Conservation (phyloP, 1,140 invertebrate species). For the Nasonia giraulti region DNA sequence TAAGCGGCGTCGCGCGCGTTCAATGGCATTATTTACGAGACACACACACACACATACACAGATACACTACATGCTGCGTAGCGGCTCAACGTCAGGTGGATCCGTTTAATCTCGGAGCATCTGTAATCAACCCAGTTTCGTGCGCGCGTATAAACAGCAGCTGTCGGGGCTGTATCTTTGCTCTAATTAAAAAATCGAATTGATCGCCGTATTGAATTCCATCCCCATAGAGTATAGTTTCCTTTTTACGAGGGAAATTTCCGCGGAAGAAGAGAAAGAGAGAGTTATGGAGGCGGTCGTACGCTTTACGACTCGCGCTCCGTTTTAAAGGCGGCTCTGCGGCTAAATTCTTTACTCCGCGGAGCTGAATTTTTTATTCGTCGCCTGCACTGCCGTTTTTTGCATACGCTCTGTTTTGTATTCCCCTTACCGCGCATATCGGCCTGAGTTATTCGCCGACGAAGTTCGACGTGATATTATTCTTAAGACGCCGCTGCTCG, state of each 20-base stretch:
- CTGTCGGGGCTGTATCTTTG: background rate
- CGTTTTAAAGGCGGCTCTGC: slow-evolving; percentile 21
- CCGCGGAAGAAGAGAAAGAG: background rate
- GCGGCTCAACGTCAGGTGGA: slow-evolving; percentile 26
- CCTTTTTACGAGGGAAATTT: background rate
- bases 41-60: no score
- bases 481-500: slow-evolving; percentile 21
- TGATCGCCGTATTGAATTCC: background rate
- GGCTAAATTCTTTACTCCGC: background rate
- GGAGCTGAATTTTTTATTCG: slow-evolving; percentile 33
- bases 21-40: slow-evolving; percentile 13
- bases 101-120: slow-evolving; percentile 40
- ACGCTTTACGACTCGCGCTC: slow-evolving; percentile 14
- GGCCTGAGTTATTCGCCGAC: slow-evolving; percentile 12
- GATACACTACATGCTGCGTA: background rate
- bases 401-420: slow-evolving; percentile 6
- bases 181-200: slow-evolving; percentile 35
- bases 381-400: background rate
- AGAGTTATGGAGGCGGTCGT: background rate
- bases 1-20: background rate
- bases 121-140: slow-evolving; percentile 28
- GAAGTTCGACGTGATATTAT: slow-evolving; percentile 33
- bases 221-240: background rate
- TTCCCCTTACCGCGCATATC: slow-evolving; percentile 4
- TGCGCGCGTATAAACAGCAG: background rate